phyloP scores from a whole-genome alignment of 2,113 vertebrate species.

The Heteronetta atricapilla region DNA sequence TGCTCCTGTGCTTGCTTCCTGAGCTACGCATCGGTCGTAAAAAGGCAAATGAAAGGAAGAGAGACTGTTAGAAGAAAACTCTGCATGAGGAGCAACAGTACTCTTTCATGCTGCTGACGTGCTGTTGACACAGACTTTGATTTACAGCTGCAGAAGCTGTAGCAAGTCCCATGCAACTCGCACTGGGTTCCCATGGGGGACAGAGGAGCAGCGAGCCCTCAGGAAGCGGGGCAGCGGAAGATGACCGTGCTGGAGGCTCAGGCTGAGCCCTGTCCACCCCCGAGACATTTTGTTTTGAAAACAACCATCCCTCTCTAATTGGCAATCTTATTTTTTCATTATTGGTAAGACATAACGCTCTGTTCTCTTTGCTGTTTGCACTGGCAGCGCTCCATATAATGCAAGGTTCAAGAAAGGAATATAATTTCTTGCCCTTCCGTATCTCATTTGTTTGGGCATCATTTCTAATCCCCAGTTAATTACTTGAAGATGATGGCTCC shows the following conservation, averaged over 20 bases:
- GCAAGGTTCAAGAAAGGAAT: not conserved
- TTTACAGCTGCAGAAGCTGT: not conserved
- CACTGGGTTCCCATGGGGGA: fast-evolving
- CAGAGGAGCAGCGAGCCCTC: fast-evolving
- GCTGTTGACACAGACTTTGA: not conserved
- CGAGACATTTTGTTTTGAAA: not conserved
- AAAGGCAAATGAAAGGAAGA: not conserved
- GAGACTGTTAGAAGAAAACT: not conserved
- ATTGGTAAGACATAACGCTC: not conserved
- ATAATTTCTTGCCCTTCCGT: conserved; percentile 17
- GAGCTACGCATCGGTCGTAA: not conserved
- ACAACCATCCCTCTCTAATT: not conserved
- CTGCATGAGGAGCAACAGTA: fast-evolving
- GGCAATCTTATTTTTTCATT: not conserved
- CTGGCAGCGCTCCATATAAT: conserved; percentile 2
- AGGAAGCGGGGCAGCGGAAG: fast-evolving
- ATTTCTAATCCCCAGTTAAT: conserved; percentile 58
- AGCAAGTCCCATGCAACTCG: not conserved
- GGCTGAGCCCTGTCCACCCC: not conserved
- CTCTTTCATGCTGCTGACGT: not conserved
- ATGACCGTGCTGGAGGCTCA: not conserved
- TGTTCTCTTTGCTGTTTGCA: not conserved
- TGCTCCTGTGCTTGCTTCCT: not conserved
- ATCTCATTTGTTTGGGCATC: conserved; percentile 53
- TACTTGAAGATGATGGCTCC: conserved; percentile 21